phyloP scores from a whole-genome alignment of 1,140 invertebrate genomes.

The Mya arenaria region DNA sequence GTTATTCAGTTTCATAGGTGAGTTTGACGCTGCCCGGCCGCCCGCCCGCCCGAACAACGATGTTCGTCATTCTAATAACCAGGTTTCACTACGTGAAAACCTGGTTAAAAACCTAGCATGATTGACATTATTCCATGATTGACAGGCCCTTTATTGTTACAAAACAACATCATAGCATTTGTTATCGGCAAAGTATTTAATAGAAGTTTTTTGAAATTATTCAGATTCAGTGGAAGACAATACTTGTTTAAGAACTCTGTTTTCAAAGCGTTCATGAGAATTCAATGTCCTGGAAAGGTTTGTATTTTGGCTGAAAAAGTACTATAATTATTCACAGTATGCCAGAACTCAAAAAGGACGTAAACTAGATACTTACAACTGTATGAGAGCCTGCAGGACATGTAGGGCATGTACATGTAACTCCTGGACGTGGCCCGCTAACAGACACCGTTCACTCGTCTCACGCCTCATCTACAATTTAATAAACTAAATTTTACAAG shows the following conservation, averaged over 20 bases:
- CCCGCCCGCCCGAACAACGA: too few relatives aligned
- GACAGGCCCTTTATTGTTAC: too few relatives aligned
- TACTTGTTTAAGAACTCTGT: neutral
- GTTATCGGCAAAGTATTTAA: too few relatives aligned
- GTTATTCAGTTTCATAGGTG: too few relatives aligned
- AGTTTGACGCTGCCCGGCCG: too few relatives aligned
- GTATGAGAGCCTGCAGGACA: conserved; percentile 4
- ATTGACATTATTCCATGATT: too few relatives aligned
- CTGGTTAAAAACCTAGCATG: too few relatives aligned
- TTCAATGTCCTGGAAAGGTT: neutral
- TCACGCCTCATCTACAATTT: conserved; percentile 25
- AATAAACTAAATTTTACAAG: neutral
- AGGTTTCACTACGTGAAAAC: too few relatives aligned
- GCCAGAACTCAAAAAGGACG: neutral
- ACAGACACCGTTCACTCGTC: conserved; percentile 18
- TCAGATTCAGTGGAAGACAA: neutral
- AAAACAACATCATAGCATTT: too few relatives aligned
- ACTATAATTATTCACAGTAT: neutral
- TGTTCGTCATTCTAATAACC: too few relatives aligned
- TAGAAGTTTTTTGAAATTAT: neutral
- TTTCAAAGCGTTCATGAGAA: neutral
- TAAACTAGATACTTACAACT: conserved; percentile 30
- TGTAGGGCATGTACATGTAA: conserved; percentile 19
- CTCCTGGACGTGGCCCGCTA: conserved; percentile 22
- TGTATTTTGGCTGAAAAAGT: neutral